Conservation (phyloP, 2,797 vertebrate genomes). For the Ara ararauna region DNA sequence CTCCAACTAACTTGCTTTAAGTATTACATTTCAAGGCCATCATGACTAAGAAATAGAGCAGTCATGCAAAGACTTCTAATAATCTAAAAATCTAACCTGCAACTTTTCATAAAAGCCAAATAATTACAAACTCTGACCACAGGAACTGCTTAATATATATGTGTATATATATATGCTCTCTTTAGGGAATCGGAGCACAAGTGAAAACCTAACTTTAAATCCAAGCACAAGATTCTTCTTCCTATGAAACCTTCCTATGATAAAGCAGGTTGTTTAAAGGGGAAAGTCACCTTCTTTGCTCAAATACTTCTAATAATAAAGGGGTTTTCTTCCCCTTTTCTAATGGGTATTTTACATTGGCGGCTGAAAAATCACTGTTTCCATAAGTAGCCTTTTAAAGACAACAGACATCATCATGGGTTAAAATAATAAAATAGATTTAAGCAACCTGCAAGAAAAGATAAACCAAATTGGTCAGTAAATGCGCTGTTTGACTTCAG, state of each 20-base stretch:
- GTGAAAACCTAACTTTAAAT: background rate
- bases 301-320: slow-evolving; percentile 77
- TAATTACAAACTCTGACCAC: background rate
- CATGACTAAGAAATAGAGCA: background rate
- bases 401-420: background rate
- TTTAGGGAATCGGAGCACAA: background rate
- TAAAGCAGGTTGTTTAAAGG: background rate
- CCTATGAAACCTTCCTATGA: background rate
- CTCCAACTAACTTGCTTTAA: background rate
- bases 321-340: slow-evolving; percentile 67
- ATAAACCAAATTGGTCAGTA: background rate
- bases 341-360: slow-evolving; percentile 71
- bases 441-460: background rate
- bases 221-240: background rate
- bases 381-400: background rate
- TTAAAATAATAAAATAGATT: background rate
- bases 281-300: slow-evolving; percentile 61
- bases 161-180: background rate
- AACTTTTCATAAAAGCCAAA: background rate
- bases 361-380: slow-evolving; percentile 30
- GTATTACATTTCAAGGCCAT: background rate
- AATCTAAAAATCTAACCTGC: background rate
- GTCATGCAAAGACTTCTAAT: background rate
- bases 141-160: background rate
- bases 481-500: background rate